phyloP scores from a whole-genome alignment of 2,888 invertebrate species.

The Tryphoninae sp. region DNA sequence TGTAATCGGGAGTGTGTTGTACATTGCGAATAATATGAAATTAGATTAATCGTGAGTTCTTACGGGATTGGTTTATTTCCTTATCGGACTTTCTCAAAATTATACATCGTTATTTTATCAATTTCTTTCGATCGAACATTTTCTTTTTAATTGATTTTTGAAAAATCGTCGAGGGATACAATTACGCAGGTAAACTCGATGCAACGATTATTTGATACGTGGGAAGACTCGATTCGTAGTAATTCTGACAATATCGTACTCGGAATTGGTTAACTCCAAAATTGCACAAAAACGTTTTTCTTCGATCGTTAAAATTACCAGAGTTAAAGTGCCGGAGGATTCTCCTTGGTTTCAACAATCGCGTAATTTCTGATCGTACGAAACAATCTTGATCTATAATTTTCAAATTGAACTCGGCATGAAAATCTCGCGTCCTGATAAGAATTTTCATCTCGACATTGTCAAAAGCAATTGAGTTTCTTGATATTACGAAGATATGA shows the following conservation, averaged over 20 bases:
- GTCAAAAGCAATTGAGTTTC: neutral
- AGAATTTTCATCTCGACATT: conserved; percentile 9
- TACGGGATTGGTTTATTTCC: neutral
- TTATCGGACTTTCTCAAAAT: neutral
- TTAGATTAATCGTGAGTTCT: neutral
- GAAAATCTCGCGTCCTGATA: neutral
- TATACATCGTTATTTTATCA: neutral
- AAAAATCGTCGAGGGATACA: neutral
- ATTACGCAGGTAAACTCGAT: neutral
- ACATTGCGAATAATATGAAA: too few relatives aligned
- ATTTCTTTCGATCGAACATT: neutral
- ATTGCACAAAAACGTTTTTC: conserved; percentile 45
- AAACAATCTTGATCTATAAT: conserved; percentile 30
- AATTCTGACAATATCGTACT: conserved; percentile 41
- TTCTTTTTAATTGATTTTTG: neutral
- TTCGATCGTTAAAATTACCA: neutral
- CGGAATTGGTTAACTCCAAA: conserved; percentile 43
- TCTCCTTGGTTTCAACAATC: neutral
- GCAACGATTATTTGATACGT: conserved; percentile 28
- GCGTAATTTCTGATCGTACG: conserved; percentile 37
- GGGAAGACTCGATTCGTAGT: conserved; percentile 14
- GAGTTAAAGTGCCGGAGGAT: neutral
- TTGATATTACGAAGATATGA: too few relatives aligned
- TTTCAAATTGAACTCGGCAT: neutral
- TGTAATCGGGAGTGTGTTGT: neutral